Evolutionary conservation across 2,797 vertebrate species (phyloP).

Genomic region (Enteromius trimaculatus): DNA sequence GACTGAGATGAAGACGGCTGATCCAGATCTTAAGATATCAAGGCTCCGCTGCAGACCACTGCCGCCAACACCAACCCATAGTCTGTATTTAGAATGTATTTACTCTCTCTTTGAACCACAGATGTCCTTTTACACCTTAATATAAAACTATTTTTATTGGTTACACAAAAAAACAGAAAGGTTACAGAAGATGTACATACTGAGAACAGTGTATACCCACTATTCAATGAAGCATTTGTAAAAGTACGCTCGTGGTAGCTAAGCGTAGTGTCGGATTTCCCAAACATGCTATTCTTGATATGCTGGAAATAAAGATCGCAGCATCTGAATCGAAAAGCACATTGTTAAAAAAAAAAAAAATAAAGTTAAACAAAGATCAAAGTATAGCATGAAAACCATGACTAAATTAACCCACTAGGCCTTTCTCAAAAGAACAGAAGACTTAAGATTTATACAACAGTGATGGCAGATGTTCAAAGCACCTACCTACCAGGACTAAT

Average conservation of each 20-base stretch:
- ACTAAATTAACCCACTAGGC: conserved; percentile 25
- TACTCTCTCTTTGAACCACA: not conserved
- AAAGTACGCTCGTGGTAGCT: not conserved
- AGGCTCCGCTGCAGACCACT: conserved; percentile 20
- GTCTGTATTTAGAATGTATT: conserved; percentile 25
- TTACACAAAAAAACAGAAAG: not conserved
- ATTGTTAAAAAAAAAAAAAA: not conserved
- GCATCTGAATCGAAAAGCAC: conserved; percentile 5
- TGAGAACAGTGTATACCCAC: not conserved
- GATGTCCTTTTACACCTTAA: conserved; percentile 13
- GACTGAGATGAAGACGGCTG: conserved; percentile 54
- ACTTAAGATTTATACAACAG: conserved; percentile 29
- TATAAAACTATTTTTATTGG: not conserved
- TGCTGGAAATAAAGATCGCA: not conserved
- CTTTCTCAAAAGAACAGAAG: conserved; percentile 13
- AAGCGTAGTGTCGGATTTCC: not conserved
- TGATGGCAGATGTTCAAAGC: conserved; percentile 31
- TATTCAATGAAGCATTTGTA: not conserved
- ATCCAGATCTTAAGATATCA: conserved; percentile 48
- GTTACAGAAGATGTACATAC: not conserved
- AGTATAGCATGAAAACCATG: conserved; percentile 25
- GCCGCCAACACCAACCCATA: conserved; percentile 29
- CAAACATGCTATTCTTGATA: conserved; percentile 3
- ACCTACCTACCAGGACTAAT: not conserved
- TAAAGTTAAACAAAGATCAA: conserved; percentile 35